Evolutionary conservation across 2,113 vertebrate genomes (phyloP).

Genomic region (Cebidichthys violaceus): DNA sequence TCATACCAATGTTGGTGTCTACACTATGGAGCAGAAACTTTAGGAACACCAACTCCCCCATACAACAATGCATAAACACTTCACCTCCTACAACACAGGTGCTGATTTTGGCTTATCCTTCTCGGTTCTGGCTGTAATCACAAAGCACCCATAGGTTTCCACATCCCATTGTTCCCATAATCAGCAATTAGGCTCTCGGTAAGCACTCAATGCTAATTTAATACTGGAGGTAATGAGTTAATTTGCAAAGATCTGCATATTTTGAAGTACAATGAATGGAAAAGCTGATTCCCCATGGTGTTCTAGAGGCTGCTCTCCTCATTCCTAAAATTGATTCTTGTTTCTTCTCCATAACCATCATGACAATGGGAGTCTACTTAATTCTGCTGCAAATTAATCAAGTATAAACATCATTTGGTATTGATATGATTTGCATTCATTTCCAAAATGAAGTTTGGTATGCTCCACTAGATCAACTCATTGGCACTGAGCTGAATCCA

Average conservation of each 20-base stretch:
- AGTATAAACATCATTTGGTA: slow-evolving; percentile 62
- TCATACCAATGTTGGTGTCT: background rate
- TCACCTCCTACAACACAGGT: slow-evolving; percentile 14
- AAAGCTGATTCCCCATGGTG: slow-evolving; percentile 42
- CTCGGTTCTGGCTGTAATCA: slow-evolving; percentile 35
- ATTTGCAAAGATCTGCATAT: slow-evolving; percentile 69
- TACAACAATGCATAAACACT: slow-evolving; percentile 5
- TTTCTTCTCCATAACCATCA: slow-evolving; percentile 41
- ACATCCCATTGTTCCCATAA: slow-evolving; percentile 50
- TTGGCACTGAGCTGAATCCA: slow-evolving; percentile 31
- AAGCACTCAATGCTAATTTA: slow-evolving; percentile 52
- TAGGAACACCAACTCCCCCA: background rate
- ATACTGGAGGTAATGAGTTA: slow-evolving; percentile 56
- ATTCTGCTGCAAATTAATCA: slow-evolving; percentile 55
- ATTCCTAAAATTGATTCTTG: slow-evolving; percentile 28
- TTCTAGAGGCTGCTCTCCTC: slow-evolving; percentile 18
- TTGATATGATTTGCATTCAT: slow-evolving; percentile 59
- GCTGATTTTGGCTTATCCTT: slow-evolving; percentile 19
- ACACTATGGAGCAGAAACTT: background rate
- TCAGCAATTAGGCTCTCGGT: slow-evolving; percentile 51
- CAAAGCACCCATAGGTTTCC: slow-evolving; percentile 40
- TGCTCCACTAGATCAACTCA: slow-evolving; percentile 29
- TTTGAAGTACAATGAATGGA: slow-evolving; percentile 46
- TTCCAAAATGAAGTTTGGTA: slow-evolving; percentile 38
- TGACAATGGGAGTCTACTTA: slow-evolving; percentile 35